Base-by-base conservation (phyloP, 2,888 invertebrate genomes). In the Deilephila elpenor region DNA sequence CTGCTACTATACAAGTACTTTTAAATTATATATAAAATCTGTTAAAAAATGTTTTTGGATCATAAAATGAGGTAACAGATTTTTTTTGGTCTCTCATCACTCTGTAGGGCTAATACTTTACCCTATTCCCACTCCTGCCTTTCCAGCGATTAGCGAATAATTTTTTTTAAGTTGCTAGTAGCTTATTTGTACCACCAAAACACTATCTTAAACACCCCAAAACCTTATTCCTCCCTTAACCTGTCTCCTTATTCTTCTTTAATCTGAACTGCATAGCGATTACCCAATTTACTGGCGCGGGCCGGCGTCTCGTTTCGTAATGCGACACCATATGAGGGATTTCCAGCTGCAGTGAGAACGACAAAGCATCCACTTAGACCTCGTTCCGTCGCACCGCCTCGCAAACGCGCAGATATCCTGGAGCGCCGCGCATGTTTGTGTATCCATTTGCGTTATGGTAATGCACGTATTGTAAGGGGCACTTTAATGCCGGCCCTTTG, bases 301-400 rank as follows among this genome's bases (percentile, higher is more conserved):
- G 82, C 79, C 5, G 81, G 79, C 59, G 75, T 73, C 74, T 74
- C 73, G 75, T 73, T 56, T 61, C 75, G 79, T 79, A 86, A 86
- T 83, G 79, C 84, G 81, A 82, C 79, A 77, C 81, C 84, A 80
- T 86, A 84, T 86, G 83, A 85, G 82, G 84, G 85, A 89, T 88
- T 85, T 87, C 82, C 85, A 82, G 78, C 82, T 78, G 78, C 79
- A 77, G 78, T 78, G 78, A 78, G 77, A 77, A 79, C 84, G 84
- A 87, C 87, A 87, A 88, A 89, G 86, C 86, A 86, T 86, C 88
- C 90, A 91, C 91, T 91, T 89, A 88, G 83, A 78, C 75, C 80
- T 81, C 82, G 82, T 84, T 81, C 82, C 87, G 84, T 86, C 86
- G 84, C 83, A 82, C 83, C 85, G 85, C 87, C 84, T 86, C 87